These are phyloP conservation scores for Hecatera dysodea DNA, from an alignment of 2,888 invertebrate genomes.

Conservation along the genomic window DNA sequence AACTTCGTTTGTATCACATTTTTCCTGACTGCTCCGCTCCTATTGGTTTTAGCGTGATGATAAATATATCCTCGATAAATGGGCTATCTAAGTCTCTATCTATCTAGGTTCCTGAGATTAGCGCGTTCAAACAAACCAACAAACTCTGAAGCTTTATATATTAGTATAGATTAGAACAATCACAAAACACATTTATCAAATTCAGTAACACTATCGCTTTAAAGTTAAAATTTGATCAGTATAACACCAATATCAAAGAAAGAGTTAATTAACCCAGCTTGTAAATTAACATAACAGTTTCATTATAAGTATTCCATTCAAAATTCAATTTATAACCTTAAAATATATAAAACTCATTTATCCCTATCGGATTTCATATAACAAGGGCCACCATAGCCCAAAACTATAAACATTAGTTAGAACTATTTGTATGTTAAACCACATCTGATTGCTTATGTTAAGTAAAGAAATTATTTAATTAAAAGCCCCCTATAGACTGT, in stretches of 20 bases:
- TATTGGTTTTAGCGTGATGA: no score
- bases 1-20: no score
- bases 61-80: no score
- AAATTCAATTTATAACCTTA: constrained; percentile 69
- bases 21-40: no score
- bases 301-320: constrained; percentile 55
- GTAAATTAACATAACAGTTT: constrained; percentile 46
- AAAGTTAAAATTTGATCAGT: background rate
- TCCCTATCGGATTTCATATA: constrained; percentile 79
- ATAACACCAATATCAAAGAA: background rate
- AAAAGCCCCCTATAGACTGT: constrained; percentile 76
- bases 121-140: no score
- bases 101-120: no score
- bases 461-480: constrained; percentile 81
- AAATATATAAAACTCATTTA: constrained; percentile 65
- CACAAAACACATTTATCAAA: no score
- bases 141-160: no score
- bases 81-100: no score
- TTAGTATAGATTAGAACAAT: no score
- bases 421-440: constrained; percentile 81
- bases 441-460: constrained; percentile 60
- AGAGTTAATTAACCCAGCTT: constrained; percentile 7
- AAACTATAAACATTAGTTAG: constrained; percentile 73
- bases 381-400: constrained; percentile 74
- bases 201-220: no score